Base-by-base conservation (phyloP, 2,113 vertebrate genomes). In the Mirounga angustirostris region DNA sequence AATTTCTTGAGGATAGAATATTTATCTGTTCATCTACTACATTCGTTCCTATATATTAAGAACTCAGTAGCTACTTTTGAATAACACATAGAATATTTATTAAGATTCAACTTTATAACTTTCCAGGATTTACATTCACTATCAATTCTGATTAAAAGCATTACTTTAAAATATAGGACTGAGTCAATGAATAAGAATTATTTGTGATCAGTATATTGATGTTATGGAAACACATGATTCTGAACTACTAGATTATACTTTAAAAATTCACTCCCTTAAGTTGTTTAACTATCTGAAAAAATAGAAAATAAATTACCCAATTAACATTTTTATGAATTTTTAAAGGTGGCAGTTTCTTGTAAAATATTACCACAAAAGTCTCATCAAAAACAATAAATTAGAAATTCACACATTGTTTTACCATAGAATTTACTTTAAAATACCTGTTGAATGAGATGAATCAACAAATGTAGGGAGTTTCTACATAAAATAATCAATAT, bases 151-250 rank as follows among this genome's bases (percentile, higher is more conserved):
- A 87, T 63, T 81, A 67, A 94, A 92, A 78, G 2, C 16, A 86
- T 78, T 61, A 56, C 14, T 0, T 85, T 76, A 92, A 46, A 81
- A 61, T 4, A 61, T 50, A 93, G 1, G 56, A 69, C 78, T 33
- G 22, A 95, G 56, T 90, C 26, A 46, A n/a, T 76, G 8, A 95
- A 73, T 82, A n/a, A 67, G 33, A 69, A 80, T 90, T 36, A 89
- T 67, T 89, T 95, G 21, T 11, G 5, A 69, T 61, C 28, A 28
- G 0, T 40, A 28, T 81, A 46, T 61, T n/a, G 1, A 14, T 58
- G 61, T 80, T 94, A 74, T 30, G 86, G 1, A 56, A 59, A 61
- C 40, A 85, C 3, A 15, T 79, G 12, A 63, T 90, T 69, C 13
- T 63, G 54, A 93, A 86, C 8, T 76, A 86, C 11, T 76, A 7